Evolutionary conservation across 2,888 invertebrate genomes (phyloP), one percentile per base, ranked within the genome.

Genomic region (Agrochola litura): DNA sequence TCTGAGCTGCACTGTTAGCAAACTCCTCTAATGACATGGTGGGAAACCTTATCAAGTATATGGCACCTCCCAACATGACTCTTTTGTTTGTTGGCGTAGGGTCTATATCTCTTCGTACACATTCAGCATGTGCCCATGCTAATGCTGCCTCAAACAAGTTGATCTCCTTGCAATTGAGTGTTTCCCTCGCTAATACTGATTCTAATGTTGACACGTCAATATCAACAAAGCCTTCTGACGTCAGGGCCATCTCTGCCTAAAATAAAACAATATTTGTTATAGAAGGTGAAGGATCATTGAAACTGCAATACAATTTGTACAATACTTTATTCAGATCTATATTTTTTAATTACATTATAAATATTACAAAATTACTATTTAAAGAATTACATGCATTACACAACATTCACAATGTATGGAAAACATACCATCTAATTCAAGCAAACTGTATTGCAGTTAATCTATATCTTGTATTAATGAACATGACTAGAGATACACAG

Each of bases 171-270:
- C 99, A 99, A 95, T 99, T 99, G 66, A 99, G 97, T 5, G 99
- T 99, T 96, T 99, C 99, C 86, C 99, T 97, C 73, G 98, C 98
- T 89, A 99, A 97, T 88, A 99, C 99, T 79, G 98, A 98, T 94
- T 99, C 98, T 89, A 99, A 97, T 46, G 99, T 99, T 88, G 98
- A 98, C 90, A 98, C 98, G 95, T 99, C 99, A 92, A 99, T 99
- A 94, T 99, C 99, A 86, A 98, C 98, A 97, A 99, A 99, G 88
- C 99, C 99, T 92, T 99, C 99, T 0, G 99, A 99, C 88, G 98
- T 98, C 89, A 99, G 97, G 77, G 99, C 99, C 98, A 99, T 99
- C 97, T 99, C 99, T 92, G 99, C 99, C 98, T 99, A 95, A 83
- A 96, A 97, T 90, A 83, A 93, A 92, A 92, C 83, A 86, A 90